Evolutionary conservation across 53 echinoderm and acorn worm genomes (phyloP).

Genomic region (Paracentrotus lividus): DNA sequence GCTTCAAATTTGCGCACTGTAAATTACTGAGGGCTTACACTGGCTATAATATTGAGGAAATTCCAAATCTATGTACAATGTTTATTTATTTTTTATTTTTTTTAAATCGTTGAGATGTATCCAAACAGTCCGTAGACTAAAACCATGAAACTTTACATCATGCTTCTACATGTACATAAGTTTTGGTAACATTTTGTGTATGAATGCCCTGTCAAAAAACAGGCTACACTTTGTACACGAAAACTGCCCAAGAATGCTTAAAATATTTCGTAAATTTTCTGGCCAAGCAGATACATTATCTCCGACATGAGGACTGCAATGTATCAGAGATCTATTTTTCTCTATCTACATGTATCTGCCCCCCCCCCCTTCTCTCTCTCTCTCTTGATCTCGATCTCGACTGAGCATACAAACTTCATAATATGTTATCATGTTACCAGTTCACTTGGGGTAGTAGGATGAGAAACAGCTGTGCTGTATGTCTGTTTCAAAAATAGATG

Average conservation of each 20-base stretch:
- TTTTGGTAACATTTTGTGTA: too few species aligned
- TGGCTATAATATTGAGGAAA: not conserved
- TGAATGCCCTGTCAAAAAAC: too few species aligned
- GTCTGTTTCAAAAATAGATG: slow-evolving; percentile 39
- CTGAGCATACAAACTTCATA: not conserved
- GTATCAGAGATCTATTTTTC: not conserved
- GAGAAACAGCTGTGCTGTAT: slow-evolving; percentile 34
- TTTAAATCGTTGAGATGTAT: too few species aligned
- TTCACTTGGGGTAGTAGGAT: not conserved
- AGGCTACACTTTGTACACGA: too few species aligned
- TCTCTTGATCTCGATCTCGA: not conserved
- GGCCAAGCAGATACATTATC: not conserved
- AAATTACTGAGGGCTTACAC: not conserved
- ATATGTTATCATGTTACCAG: not conserved
- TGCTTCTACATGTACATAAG: too few species aligned
- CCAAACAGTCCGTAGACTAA: too few species aligned
- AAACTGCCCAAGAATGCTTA: not conserved
- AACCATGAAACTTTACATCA: too few species aligned
- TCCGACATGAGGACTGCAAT: not conserved
- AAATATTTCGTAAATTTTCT: not conserved
- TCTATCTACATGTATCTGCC: not conserved
- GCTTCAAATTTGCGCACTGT: not conserved
- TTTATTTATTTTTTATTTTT: too few species aligned
- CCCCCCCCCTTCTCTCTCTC: not conserved
- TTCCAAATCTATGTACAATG: too few species aligned